Base-by-base conservation (phyloP, 2,888 invertebrate genomes). In the Carpatolechia fugitivella region DNA sequence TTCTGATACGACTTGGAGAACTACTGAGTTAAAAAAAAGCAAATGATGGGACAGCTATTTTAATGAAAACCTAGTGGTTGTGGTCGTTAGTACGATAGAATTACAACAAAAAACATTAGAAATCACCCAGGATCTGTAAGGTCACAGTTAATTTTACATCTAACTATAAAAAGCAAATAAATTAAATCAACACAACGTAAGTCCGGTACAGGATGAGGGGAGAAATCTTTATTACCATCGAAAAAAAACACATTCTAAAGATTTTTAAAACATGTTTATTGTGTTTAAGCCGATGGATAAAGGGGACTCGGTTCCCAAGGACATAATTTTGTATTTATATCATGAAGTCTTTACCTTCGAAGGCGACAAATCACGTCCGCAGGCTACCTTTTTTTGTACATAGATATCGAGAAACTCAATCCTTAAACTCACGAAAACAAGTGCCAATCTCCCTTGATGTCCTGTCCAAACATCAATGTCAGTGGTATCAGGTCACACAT, bases 231-330 rank as follows among this genome's bases (percentile, higher is more conserved):
- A 74, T 73, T 63, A 67, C 64, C 51, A 51, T 52, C 56, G 59
- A 74, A 78, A 82, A n/a, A 79, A 75, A 70, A 62, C 57, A 60
- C 66, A 69, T 71, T 74, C 66, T 66, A 70, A 68, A 73, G 63
- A 69, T 65, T 75, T 76, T 72, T 72, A 63, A 72, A 72, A 65
- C 69, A 66, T 72, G 68, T 78, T 81, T 76, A 79, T 78, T 80
- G 72, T 73, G 62, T 71, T 69, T 69, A 69, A 66, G 68, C 57
- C 58, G 49, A 36, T 58, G 57, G 57, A 56, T 66, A 61, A 73
- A 77, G 76, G 76, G 77, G 74, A 77, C 61, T 59, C 47, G 56
- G 76, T 85, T 86, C 83, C 82, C 85, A 85, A 78, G 82, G 76
- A 71, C 78, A 80, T 82, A 78, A 82, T 71, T 81, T 76, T 76